Conservation (phyloP, 2,797 vertebrate genomes). For the Acanthornis magna region DNA sequence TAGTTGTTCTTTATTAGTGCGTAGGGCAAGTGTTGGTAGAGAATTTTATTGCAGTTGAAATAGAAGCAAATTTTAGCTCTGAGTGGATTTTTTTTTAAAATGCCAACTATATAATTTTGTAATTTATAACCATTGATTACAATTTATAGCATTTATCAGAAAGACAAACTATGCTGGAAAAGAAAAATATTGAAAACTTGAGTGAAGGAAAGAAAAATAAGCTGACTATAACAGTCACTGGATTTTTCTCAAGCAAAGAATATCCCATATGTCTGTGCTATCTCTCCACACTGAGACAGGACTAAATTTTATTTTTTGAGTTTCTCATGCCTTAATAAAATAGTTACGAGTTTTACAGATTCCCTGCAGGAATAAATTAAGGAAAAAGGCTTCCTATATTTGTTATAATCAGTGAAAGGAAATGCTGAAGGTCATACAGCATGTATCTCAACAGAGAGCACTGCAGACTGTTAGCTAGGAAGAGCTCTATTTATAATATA, state of each 20-base stretch:
- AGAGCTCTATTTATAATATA: background rate
- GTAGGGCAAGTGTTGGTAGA: background rate
- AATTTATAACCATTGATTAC: constrained; percentile 30
- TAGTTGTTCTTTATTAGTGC: background rate
- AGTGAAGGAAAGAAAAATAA: constrained; percentile 52
- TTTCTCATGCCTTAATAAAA: background rate
- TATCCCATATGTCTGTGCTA: background rate
- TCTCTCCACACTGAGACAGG: background rate
- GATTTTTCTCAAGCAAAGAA: constrained; percentile 21
- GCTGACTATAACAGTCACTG: background rate
- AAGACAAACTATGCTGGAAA: constrained; percentile 8
- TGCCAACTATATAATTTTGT: background rate
- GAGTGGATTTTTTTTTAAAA: constrained; percentile 31
- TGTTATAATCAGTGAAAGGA: constrained; percentile 21
- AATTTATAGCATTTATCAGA: constrained; percentile 56
- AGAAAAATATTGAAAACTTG: constrained; percentile 33
- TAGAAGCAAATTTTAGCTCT: constrained; percentile 4
- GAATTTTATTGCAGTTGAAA: background rate
- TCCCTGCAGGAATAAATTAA: background rate
- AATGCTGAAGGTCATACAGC: background rate
- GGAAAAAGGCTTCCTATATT: background rate
- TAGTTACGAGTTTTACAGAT: background rate
- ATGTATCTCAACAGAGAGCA: background rate
- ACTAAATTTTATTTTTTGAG: background rate
- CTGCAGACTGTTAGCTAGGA: background rate